phyloP scores from a whole-genome alignment of 2,888 invertebrate species.

The Auanema freiburgensis region DNA sequence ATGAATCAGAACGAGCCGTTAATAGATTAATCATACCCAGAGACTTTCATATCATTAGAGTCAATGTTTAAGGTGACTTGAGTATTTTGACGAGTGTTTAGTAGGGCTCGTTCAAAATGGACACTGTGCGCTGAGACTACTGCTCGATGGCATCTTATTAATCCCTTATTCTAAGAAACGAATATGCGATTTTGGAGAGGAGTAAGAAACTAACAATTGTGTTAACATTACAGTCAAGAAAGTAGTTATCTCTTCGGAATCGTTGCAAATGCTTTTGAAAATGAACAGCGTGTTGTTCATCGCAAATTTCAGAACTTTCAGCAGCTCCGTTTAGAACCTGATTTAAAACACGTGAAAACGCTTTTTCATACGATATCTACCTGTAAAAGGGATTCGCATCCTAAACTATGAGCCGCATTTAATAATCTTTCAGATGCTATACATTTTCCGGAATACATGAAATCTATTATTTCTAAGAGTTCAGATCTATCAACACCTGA shows the following conservation, averaged over 20 bases:
- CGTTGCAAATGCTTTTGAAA: conserved; percentile 13
- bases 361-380: conserved; percentile 2
- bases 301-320: conserved; percentile 9
- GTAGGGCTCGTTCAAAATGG: conserved; percentile 27
- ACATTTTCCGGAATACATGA: conserved; percentile 31
- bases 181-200: no score
- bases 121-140: conserved; percentile 30
- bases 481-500: conserved; percentile 26
- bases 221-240: conserved; percentile 18
- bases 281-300: conserved; percentile 12
- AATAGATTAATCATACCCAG: conserved; percentile 9
- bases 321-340: background rate
- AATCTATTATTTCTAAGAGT: conserved; percentile 29
- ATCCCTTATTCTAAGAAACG: conserved; percentile 11
- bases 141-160: conserved; percentile 30
- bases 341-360: background rate
- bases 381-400: conserved; percentile 11
- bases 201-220: conserved; percentile 8
- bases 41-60: conserved; percentile 10
- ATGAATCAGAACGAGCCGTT: background rate
- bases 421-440: conserved; percentile 1
- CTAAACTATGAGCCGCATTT: conserved; percentile 10
- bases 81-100: conserved; percentile 9
- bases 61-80: conserved; percentile 19
- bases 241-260: conserved; percentile 12